Percentiles rank a stretch among this genome's conserved stretches.
Conservation (phyloP, 2,113 vertebrate genomes). For the Corvus hawaiiensis region DNA sequence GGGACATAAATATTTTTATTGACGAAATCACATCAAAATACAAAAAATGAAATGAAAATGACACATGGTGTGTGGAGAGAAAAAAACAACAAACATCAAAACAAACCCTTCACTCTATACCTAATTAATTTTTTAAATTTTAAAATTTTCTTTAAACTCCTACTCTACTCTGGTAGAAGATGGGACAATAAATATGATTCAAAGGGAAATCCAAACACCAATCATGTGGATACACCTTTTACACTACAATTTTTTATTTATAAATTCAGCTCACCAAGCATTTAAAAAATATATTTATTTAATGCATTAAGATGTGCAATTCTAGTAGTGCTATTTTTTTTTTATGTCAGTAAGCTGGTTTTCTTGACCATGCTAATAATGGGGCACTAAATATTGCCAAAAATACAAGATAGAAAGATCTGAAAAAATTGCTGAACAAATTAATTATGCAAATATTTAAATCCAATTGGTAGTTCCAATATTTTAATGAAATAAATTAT, state of each 20-base stretch:
- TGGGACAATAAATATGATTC: background rate
- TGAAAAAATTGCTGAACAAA: background rate
- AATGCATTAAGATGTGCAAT: background rate
- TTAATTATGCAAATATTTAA: background rate
- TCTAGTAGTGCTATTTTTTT: background rate
- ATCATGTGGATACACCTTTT: background rate
- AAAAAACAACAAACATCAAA: background rate
- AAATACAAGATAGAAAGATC: background rate
- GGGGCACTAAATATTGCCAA: background rate
- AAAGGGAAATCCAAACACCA: background rate
- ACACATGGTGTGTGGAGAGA: rapidly evolving
- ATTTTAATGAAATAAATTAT: background rate
- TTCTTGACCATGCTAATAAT: background rate
- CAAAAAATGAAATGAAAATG: background rate
- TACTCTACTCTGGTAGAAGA: background rate
- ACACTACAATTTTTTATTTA: background rate
- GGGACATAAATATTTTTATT: background rate
- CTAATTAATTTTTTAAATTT: background rate
- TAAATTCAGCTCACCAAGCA: background rate
- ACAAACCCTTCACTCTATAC: background rate
- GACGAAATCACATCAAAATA: background rate
- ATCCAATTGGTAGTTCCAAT: background rate
- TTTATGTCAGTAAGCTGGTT: background rate
- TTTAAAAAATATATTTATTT: background rate
- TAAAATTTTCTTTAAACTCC: background rate